Conservation (phyloP, 1,140 invertebrate species). For the Drosophila grimshawi region DNA sequence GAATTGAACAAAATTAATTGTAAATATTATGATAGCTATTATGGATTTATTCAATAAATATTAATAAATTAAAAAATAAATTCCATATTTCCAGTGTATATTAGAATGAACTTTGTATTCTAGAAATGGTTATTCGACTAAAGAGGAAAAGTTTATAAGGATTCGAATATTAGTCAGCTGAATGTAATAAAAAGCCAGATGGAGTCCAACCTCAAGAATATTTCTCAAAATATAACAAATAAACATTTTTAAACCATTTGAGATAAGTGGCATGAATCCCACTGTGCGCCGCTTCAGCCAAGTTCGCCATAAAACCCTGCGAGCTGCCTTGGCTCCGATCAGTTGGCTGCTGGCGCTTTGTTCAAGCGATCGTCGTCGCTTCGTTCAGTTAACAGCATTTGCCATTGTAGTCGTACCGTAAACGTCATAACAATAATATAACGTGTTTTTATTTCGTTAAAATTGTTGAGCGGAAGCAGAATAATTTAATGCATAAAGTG, state of each 20-base stretch:
- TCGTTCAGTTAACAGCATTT: slow-evolving; percentile 16
- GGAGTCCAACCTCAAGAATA: no score
- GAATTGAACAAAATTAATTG: background rate
- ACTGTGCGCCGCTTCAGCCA: slow-evolving; percentile 56
- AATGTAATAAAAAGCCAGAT: no score
- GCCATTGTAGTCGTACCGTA: slow-evolving; percentile 2
- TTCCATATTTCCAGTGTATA: no score
- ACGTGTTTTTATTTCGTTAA: slow-evolving; percentile 55
- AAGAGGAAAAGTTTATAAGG: no score
- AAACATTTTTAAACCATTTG: background rate
- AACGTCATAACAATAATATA: slow-evolving; percentile 44
- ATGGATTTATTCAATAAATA: no score
- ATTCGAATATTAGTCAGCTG: no score
- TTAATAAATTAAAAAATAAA: no score
- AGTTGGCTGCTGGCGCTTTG: slow-evolving; percentile 67
- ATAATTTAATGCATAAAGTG: background rate
- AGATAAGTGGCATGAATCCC: background rate
- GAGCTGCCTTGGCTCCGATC: slow-evolving; percentile 63
- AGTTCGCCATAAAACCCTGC: slow-evolving; percentile 74
- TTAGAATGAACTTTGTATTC: no score
- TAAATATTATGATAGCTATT: no score
- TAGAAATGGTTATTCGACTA: no score
- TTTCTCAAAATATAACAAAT: no score
- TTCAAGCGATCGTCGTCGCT: slow-evolving; percentile 55
- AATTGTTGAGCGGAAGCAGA: slow-evolving; percentile 28